Evolutionary conservation across 1,140 invertebrate species (phyloP).

Genomic region (Drosophila auraria): DNA sequence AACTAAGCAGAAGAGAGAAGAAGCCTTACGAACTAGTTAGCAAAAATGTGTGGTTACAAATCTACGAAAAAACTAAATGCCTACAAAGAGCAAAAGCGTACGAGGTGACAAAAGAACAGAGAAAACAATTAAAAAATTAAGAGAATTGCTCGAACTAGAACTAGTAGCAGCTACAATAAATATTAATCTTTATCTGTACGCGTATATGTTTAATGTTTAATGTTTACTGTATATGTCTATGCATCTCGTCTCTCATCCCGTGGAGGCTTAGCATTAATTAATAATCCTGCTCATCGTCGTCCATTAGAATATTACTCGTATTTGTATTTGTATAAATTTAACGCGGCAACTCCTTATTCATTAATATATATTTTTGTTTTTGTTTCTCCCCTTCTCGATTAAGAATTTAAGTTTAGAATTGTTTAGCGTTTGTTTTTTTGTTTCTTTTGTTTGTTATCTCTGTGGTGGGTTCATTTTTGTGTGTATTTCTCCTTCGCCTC

Average conservation of each 20-base stretch:
- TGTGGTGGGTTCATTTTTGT: constrained; percentile 80
- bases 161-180: constrained; percentile 78
- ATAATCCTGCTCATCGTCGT: constrained; percentile 18
- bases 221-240: constrained; percentile 48
- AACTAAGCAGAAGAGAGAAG: constrained; percentile 11
- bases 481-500: constrained; percentile 37
- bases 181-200: constrained; percentile 65
- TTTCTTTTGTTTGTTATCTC: constrained; percentile 42
- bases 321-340: constrained; percentile 66
- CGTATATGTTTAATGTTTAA: constrained; percentile 47
- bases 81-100: constrained; percentile 76
- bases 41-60: constrained; percentile 41
- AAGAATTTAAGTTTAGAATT: constrained; percentile 50
- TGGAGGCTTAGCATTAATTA: constrained; percentile 34
- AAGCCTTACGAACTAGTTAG: constrained; percentile 64
- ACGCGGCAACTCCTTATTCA: constrained; percentile 62
- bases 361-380: constrained; percentile 36
- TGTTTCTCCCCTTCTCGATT: constrained; percentile 6
- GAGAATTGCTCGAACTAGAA: constrained; percentile 37
- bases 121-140: constrained; percentile 56
- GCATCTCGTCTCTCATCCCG: constrained; percentile 5
- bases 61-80: constrained; percentile 74
- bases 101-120: constrained; percentile 62
- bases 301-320: constrained; percentile 43
- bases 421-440: constrained; percentile 56